phyloP scores from a whole-genome alignment of 1,140 invertebrate genomes.

The Drosophila lacertosa region DNA sequence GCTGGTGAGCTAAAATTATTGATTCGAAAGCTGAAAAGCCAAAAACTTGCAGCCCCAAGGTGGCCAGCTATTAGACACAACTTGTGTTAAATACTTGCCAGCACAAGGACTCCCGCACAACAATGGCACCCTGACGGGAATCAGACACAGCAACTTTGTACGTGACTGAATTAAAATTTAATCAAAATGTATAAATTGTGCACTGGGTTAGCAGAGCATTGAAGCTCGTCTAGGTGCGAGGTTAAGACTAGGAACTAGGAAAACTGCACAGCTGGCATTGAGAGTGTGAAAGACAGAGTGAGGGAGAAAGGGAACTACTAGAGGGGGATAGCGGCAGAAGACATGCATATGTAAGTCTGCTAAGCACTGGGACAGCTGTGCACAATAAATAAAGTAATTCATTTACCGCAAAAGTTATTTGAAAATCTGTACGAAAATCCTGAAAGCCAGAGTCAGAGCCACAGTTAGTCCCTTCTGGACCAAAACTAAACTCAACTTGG shows the following conservation, averaged over 20 bases:
- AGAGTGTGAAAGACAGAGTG: not conserved
- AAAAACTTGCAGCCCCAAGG: conserved; percentile 38
- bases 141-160: conserved; percentile 50
- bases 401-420: conserved; percentile 79
- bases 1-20: conserved; percentile 21
- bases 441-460: conserved; percentile 39
- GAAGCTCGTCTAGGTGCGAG: conserved; percentile 52
- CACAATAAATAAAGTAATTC: conserved; percentile 81
- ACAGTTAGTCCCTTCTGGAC: conserved; percentile 18
- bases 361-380: conserved; percentile 59
- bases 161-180: conserved; percentile 83
- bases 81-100: conserved; percentile 70
- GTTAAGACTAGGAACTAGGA: not conserved
- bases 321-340: conserved; percentile 4
- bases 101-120: conserved; percentile 30
- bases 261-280: conserved; percentile 9
- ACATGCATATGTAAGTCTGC: conserved; percentile 51
- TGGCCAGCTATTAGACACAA: conserved; percentile 63
- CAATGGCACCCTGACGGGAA: conserved; percentile 41
- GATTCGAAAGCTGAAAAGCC: conserved; percentile 17
- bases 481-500: conserved; percentile 30
- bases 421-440: conserved; percentile 69
- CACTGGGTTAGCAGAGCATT: conserved; percentile 14
- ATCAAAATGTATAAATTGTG: conserved; percentile 77
- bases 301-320: too few species aligned